A percentile compares a stretch with the other conserved stretches of the same genome.
Evolutionary conservation across 1,140 invertebrate genomes (phyloP).

Genomic region (Trinorchestia longiramus): DNA sequence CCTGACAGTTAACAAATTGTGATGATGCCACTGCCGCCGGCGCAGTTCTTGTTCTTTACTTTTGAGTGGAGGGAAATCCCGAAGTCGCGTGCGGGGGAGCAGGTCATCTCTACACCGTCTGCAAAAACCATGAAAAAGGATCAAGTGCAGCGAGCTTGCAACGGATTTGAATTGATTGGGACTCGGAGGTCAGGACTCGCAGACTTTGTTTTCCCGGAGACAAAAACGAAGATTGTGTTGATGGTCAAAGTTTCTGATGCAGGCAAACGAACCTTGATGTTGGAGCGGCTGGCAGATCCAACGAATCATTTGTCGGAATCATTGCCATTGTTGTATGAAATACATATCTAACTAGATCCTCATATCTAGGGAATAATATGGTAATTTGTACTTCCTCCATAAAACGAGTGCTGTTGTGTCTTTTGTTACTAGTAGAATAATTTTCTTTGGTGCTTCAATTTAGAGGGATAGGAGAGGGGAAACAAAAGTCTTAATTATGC

Average conservation of each 20-base stretch:
- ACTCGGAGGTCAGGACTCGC: neutral
- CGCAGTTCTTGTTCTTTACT: slow-evolving; percentile 13
- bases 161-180: slow-evolving; percentile 49
- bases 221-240: neutral
- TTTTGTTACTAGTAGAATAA: neutral
- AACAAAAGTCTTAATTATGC: no score
- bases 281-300: neutral
- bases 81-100: slow-evolving; percentile 35
- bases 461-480: no score
- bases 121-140: slow-evolving; percentile 39
- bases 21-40: slow-evolving; percentile 21
- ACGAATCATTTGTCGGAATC: neutral
- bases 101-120: neutral
- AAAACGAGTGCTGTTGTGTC: neutral
- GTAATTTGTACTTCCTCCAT: neutral
- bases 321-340: neutral
- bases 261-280: neutral
- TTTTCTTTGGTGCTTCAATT: neutral
- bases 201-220: neutral
- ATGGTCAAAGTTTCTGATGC: neutral
- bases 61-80: neutral
- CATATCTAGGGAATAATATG: neutral
- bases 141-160: slow-evolving; percentile 32
- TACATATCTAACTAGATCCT: no score
- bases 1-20: slow-evolving; percentile 51